A percentile compares a stretch with the other conserved stretches of the same genome.
Conservation (phyloP, 2,797 vertebrate species). For the Sebastolobus altivelis region DNA sequence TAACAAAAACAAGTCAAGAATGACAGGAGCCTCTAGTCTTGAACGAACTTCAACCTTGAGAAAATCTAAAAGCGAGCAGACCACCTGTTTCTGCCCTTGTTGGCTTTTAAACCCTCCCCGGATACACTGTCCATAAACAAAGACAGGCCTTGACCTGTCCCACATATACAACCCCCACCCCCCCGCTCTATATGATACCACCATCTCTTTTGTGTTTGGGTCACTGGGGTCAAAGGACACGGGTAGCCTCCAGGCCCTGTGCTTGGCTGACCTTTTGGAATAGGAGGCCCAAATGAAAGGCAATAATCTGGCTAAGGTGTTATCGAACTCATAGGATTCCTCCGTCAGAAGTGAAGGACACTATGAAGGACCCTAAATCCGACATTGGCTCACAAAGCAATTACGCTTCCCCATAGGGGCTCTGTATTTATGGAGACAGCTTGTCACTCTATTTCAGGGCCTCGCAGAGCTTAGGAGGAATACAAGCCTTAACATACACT, state of each 20-base stretch:
- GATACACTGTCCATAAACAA: conserved; percentile 65
- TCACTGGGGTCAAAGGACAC: conserved; percentile 52
- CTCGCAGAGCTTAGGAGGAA: conserved; percentile 64
- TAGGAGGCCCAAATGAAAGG: conserved; percentile 36
- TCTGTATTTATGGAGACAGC: conserved; percentile 82
- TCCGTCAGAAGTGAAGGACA: conserved; percentile 60
- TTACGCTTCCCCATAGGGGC: conserved; percentile 69
- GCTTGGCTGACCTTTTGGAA: conserved; percentile 35
- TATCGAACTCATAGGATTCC: conserved; percentile 31
- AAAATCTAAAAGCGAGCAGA: conserved; percentile 55
- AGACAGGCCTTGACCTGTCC: conserved; percentile 66
- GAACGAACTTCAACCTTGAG: conserved; percentile 46
- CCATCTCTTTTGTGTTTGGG: conserved; percentile 22
- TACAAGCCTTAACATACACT: conserved; percentile 64
- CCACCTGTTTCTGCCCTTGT: conserved; percentile 78
- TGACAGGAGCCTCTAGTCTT: conserved; percentile 14
- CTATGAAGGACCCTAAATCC: conserved; percentile 40
- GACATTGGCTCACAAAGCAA: conserved; percentile 76
- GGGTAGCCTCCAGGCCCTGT: conserved; percentile 4
- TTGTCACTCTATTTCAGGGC: conserved; percentile 85
- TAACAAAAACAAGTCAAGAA: conserved; percentile 31
- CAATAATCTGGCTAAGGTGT: conserved; percentile 24
- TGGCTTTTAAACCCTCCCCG: conserved; percentile 41
- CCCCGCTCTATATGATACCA: conserved; percentile 21
- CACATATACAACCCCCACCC: conserved; percentile 18